These are phyloP conservation scores for Caiman crocodilus DNA, from an alignment of 2,797 vertebrate species.

Conservation along the genomic window DNA sequence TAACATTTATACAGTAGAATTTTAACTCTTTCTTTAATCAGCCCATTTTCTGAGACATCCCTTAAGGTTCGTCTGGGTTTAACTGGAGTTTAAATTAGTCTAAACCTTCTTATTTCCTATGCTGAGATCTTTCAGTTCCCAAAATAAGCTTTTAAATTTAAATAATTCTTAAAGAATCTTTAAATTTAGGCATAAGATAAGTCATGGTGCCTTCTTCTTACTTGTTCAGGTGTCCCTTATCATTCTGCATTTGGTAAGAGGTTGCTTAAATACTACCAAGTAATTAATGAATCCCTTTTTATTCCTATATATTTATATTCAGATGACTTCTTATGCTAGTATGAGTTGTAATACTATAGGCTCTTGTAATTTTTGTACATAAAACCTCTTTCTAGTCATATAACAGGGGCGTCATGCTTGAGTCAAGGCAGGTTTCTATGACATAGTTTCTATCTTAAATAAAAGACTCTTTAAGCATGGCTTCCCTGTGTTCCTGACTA, in stretches of 20 bases:
- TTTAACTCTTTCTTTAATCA: neutral
- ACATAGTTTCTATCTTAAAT: neutral
- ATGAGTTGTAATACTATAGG: no score
- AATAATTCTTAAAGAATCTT: neutral
- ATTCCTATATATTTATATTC: neutral
- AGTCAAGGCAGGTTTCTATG: neutral
- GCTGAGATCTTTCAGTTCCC: neutral
- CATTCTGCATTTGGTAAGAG: neutral
- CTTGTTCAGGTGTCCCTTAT: neutral
- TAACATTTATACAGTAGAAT: neutral
- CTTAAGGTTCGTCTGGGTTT: neutral
- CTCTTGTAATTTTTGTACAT: no score
- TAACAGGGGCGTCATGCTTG: no score
- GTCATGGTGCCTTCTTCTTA: neutral
- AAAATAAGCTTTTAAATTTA: neutral
- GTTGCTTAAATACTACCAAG: neutral
- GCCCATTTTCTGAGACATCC: neutral
- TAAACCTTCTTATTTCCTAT: neutral
- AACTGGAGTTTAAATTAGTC: neutral
- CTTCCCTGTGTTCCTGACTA: neutral
- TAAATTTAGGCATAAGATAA: neutral
- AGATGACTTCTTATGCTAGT: neutral
- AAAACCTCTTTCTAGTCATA: no score
- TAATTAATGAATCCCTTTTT: neutral
- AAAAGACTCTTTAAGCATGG: neutral